Evolutionary conservation across 2,797 vertebrate species (phyloP), one percentile per base, ranked within the genome.

Genomic region (Labroides dimidiatus): DNA sequence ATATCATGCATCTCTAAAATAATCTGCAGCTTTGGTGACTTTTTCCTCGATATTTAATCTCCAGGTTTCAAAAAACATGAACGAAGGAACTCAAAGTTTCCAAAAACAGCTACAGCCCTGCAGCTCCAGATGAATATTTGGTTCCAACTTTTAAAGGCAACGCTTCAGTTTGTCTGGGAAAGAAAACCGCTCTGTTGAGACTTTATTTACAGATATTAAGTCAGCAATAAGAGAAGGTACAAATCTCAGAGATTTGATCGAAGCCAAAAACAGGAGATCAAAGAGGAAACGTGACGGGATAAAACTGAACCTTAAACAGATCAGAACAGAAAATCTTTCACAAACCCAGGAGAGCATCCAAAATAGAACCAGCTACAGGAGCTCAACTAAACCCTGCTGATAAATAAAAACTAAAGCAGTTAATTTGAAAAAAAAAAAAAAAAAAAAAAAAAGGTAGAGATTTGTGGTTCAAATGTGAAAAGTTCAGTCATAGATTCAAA

Each of bases 321-420:
- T 44, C 4, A n/a, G n/a, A n/a, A n/a, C n/a, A n/a, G n/a, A 14
- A 19, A 59, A 69, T 53, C 45, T 37, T 61, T 19, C 3, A 63
- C 16, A 44, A 6, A 24, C 21, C 42, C 43, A n/a, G 50, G 50
- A 6, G 50, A n/a, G 61, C 65, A 55, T 56, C 76, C 45, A 33
- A 47, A 76, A 50, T 74, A 88, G 86, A 87, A 70, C 85, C 86
- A 75, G 86, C 85, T 86, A 74, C 13, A 30, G 64, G 59, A 82
- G 37, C 77, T 53, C 17, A 12, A 42, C 42, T 20, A 24, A 76
- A 59, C 8, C 44, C 57, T 63, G 41, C 0, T 24, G 27, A 78
- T 68, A 71, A 69, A 84, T 58, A 13, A 56, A 0, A 47, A 41
- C 48, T 54, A 33, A 10, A 45, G 17, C 7, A 23, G 52, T 8